Percentiles rank a stretch among this genome's conserved stretches.
These are phyloP conservation scores for Noctua pronuba DNA, from an alignment of 2,888 invertebrate species.

Conservation along the genomic window DNA sequence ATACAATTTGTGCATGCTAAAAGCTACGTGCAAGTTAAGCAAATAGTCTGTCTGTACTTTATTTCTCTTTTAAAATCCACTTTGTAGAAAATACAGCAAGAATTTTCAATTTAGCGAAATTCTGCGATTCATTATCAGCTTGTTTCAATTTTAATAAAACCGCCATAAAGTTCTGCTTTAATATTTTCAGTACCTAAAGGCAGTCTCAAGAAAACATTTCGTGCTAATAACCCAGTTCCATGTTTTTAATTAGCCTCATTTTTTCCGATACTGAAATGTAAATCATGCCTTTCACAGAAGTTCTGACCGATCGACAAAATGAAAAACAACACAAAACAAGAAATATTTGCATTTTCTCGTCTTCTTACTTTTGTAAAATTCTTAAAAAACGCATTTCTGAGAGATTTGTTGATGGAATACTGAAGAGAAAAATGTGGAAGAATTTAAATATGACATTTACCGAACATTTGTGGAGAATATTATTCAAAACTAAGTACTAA, in stretches of 20 bases:
- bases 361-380: background rate
- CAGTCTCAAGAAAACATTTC: constrained; percentile 8
- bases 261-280: constrained; percentile 50
- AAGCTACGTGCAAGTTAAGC: constrained; percentile 43
- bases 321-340: background rate
- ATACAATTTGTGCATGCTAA: constrained; percentile 52
- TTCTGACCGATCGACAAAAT: background rate
- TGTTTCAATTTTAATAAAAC: constrained; percentile 1
- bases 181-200: background rate
- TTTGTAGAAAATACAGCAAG: background rate
- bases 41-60: constrained; percentile 20
- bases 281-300: constrained; percentile 8
- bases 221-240: constrained; percentile 26
- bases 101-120: background rate
- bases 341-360: background rate
- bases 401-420: background rate
- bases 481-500: background rate
- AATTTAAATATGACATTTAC: background rate
- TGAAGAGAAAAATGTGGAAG: background rate
- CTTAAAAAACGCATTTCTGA: background rate
- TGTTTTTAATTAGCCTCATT: constrained; percentile 53
- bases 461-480: background rate
- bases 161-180: background rate
- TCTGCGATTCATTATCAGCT: background rate
- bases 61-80: constrained; percentile 20